Evolutionary conservation across 2,797 vertebrate genomes (phyloP).

Genomic region (Potorous gilbertii): DNA sequence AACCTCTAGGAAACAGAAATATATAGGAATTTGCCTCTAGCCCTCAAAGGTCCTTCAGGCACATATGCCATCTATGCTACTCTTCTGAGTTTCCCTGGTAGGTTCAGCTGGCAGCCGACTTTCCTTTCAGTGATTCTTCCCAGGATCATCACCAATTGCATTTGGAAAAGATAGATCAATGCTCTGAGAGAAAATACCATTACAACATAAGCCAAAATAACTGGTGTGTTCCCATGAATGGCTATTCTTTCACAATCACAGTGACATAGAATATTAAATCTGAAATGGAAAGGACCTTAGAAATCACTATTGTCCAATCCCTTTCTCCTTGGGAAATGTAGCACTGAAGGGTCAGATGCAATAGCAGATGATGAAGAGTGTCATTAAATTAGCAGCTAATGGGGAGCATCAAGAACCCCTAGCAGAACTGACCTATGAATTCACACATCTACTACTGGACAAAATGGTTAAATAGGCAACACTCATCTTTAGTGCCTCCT

Average conservation of each 20-base stretch:
- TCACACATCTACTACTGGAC: not conserved
- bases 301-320: not conserved
- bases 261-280: not conserved
- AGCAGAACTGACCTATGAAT: not conserved
- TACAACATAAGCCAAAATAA: constrained; percentile 10
- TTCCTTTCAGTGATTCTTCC: constrained; percentile 40
- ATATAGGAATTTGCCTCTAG: constrained; percentile 51
- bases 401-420: not conserved
- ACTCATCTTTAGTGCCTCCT: not conserved
- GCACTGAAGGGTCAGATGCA: not conserved
- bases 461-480: not conserved
- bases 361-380: not conserved
- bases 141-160: constrained; percentile 42
- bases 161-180: constrained; percentile 49
- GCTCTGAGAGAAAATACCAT: not conserved
- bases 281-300: not conserved
- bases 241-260: constrained; percentile 12
- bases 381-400: not conserved
- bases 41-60: constrained; percentile 61
- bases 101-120: constrained; percentile 35
- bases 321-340: constrained; percentile 11
- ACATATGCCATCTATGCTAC: constrained; percentile 4
- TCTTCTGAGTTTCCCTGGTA: constrained; percentile 63
- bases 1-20: constrained; percentile 50
- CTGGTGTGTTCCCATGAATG: not conserved